Conservation (phyloP, 2,113 vertebrate genomes). For the Myrmophylax atrothorax region DNA sequence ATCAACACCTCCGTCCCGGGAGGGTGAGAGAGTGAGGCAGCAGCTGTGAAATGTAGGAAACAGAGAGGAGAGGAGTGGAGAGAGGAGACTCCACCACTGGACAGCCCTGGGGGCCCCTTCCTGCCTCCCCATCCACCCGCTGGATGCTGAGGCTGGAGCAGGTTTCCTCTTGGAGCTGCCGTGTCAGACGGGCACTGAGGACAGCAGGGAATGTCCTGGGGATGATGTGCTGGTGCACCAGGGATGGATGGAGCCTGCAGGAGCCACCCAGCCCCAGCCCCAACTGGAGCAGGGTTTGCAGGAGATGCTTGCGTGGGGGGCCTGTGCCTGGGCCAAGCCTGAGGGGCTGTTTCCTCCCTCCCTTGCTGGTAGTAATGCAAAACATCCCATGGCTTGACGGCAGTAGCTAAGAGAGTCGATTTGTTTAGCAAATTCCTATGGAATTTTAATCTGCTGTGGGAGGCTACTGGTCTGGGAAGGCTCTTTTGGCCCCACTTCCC, state of each 20-base stretch:
- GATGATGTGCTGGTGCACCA: neutral
- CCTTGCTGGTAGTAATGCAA: neutral
- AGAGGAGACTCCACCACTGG: neutral
- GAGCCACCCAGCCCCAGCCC: neutral
- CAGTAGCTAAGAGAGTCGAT: neutral
- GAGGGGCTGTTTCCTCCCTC: neutral
- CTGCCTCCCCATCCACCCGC: neutral
- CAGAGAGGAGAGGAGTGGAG: neutral
- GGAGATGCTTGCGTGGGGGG: neutral
- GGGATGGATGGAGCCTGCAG: neutral
- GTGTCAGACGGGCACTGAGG: accelerated
- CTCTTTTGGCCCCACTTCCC: neutral
- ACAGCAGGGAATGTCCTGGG: neutral
- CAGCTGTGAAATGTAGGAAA: constrained; percentile 12
- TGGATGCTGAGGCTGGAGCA: neutral
- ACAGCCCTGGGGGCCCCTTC: neutral
- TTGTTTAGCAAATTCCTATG: constrained; percentile 24
- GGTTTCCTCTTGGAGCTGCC: too few species aligned
- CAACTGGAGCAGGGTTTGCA: neutral
- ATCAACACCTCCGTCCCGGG: neutral
- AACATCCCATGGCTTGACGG: neutral
- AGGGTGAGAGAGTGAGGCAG: neutral
- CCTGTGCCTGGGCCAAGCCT: neutral
- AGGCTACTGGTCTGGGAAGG: constrained; percentile 26
- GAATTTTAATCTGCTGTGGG: constrained; percentile 49